Evolutionary conservation across 2,113 vertebrate species (phyloP).

Genomic region (Gymnobelideus leadbeateri): DNA sequence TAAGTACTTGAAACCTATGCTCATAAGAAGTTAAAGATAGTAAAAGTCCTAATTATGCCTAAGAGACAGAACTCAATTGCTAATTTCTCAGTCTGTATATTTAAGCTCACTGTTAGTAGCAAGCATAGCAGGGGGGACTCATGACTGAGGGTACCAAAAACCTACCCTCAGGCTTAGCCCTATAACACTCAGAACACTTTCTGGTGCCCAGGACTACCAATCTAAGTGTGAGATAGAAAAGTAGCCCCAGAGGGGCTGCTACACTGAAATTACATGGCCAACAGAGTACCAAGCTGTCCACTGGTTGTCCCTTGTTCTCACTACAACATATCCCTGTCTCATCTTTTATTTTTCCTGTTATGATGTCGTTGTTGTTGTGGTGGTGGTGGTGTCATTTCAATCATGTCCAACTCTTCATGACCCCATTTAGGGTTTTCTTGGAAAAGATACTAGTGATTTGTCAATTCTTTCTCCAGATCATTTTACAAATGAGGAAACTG

Average conservation of each 20-base stretch:
- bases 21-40: too few relatives aligned
- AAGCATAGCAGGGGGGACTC: background rate
- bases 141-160: background rate
- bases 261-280: background rate
- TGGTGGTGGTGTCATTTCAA: background rate
- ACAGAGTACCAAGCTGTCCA: background rate
- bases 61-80: background rate
- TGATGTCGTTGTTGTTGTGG: background rate
- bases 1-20: background rate
- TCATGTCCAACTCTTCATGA: background rate
- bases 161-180: background rate
- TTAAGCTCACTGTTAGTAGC: background rate
- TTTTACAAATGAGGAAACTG: too few relatives aligned
- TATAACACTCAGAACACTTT: background rate
- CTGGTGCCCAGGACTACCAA: background rate
- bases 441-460: too few relatives aligned
- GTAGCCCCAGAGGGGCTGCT: background rate
- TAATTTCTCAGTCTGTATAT: background rate
- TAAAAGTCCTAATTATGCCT: too few relatives aligned
- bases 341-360: background rate
- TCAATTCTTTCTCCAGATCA: too few relatives aligned
- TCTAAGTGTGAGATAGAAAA: background rate
- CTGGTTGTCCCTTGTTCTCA: background rate
- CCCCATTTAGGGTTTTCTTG: too few relatives aligned
- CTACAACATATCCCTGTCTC: background rate